Evolutionary conservation across 2,113 vertebrate species (phyloP).

Genomic region (Geothlypis trichas): DNA sequence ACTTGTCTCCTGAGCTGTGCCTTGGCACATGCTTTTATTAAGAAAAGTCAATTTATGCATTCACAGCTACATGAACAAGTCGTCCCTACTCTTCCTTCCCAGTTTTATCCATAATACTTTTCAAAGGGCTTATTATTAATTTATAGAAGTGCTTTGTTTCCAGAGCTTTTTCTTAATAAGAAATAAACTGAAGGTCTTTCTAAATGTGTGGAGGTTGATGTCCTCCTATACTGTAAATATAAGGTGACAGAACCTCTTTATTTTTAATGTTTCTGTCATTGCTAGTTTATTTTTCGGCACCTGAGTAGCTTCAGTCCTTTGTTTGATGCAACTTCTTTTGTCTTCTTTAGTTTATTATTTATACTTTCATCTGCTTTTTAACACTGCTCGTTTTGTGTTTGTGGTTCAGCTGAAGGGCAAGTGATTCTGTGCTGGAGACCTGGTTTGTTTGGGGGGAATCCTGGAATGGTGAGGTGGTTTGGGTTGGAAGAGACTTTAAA

Average conservation of each 20-base stretch:
- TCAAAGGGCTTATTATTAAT: conserved; percentile 3
- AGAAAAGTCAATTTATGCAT: background rate
- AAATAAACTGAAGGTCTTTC: background rate
- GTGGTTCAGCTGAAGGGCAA: background rate
- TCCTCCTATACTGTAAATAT: background rate
- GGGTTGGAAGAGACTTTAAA: background rate
- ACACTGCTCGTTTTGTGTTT: background rate
- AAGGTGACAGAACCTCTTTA: background rate
- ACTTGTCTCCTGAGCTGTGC: background rate
- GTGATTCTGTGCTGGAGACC: background rate
- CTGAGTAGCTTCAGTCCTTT: background rate
- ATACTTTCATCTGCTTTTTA: background rate
- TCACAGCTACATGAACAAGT: background rate
- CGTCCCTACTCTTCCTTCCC: rapidly evolving
- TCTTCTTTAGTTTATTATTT: background rate
- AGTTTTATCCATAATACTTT: background rate
- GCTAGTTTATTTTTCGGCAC: background rate
- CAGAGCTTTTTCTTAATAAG: background rate
- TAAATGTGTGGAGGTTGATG: background rate
- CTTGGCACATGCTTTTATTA: background rate
- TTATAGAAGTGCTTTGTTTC: background rate
- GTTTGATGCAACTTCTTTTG: background rate
- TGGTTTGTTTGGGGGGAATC: background rate
- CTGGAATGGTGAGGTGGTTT: background rate
- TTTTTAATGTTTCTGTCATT: background rate